These are phyloP conservation scores for Sisor rabdophorus DNA, from an alignment of 2,113 vertebrate genomes.

Conservation along the genomic window DNA sequence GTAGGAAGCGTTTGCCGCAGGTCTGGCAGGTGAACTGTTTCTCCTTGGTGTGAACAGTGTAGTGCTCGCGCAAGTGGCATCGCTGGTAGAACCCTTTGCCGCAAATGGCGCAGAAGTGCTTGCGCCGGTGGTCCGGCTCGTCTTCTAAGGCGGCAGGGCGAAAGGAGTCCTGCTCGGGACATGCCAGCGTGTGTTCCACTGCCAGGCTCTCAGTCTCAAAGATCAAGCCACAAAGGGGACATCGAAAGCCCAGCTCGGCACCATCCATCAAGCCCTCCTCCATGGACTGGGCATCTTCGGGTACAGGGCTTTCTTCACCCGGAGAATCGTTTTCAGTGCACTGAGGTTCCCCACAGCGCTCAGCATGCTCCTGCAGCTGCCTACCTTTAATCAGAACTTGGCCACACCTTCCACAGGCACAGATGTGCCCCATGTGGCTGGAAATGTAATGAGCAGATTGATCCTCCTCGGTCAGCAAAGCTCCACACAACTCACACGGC, in stretches of 20 bases:
- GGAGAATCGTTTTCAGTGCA: slow-evolving; percentile 83
- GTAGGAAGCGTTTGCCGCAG: slow-evolving; percentile 96
- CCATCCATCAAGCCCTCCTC: slow-evolving; percentile 78
- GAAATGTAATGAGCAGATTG: slow-evolving; percentile 91
- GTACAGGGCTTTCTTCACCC: slow-evolving; percentile 75
- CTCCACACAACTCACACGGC: slow-evolving; percentile 89
- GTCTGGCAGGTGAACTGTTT: slow-evolving; percentile 98
- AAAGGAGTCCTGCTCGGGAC: slow-evolving; percentile 86
- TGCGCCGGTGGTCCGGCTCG: slow-evolving; percentile 88
- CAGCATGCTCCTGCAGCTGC: slow-evolving; percentile 91
- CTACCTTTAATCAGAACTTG: slow-evolving; percentile 94
- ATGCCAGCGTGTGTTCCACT: slow-evolving; percentile 86
- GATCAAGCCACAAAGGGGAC: slow-evolving; percentile 85
- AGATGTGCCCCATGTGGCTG: slow-evolving; percentile 92
- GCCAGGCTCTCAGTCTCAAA: slow-evolving; percentile 86
- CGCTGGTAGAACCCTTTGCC: slow-evolving; percentile 98
- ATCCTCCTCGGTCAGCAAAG: slow-evolving; percentile 82
- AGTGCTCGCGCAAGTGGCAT: slow-evolving; percentile 96
- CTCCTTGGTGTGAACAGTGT: slow-evolving; percentile 97
- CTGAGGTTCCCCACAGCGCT: slow-evolving; percentile 87
- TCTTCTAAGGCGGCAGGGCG: slow-evolving; percentile 80
- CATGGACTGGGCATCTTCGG: slow-evolving; percentile 76
- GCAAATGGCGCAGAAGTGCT: slow-evolving; percentile 95
- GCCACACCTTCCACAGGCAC: slow-evolving; percentile 92
- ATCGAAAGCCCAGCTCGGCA: slow-evolving; percentile 79